Evolutionary conservation across 2,113 vertebrate species (phyloP).

Genomic region (Neogobius melanostomus): DNA sequence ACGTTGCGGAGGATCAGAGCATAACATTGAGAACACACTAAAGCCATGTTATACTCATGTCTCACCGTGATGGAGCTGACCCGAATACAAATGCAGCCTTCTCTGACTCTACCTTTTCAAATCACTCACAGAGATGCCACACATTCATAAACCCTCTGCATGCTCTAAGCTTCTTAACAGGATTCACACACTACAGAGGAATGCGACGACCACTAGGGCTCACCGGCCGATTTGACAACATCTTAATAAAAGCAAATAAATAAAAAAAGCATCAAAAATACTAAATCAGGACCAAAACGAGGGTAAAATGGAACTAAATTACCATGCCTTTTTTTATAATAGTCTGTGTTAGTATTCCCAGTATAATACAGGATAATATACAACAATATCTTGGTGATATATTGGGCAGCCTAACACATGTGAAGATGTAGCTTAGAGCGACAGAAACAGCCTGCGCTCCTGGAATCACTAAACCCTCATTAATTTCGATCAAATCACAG

Average conservation of each 20-base stretch:
- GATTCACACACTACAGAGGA: constrained; percentile 32
- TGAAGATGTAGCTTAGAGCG: neutral
- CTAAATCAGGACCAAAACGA: too few relatives aligned
- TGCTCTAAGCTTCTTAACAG: constrained; percentile 27
- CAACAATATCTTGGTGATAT: too few relatives aligned
- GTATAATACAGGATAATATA: too few relatives aligned
- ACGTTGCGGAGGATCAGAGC: constrained; percentile 37
- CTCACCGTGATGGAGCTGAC: constrained; percentile 42
- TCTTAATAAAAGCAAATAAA: neutral
- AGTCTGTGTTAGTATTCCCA: too few relatives aligned
- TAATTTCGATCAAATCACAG: neutral
- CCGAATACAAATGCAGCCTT: constrained; percentile 41
- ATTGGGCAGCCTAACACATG: neutral
- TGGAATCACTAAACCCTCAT: constrained; percentile 20
- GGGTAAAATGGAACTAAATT: too few relatives aligned
- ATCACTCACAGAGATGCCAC: constrained; percentile 36
- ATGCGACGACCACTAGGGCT: constrained; percentile 29
- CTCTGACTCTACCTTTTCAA: constrained; percentile 21
- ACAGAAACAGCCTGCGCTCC: neutral
- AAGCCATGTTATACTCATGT: constrained; percentile 54
- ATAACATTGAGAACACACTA: constrained; percentile 42
- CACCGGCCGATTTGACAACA: neutral
- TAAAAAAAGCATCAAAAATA: too few relatives aligned
- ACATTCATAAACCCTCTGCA: constrained; percentile 16
- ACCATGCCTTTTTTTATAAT: too few relatives aligned